A percentile compares a stretch with the other conserved stretches of the same genome.
phyloP scores from a whole-genome alignment of 2,113 vertebrate genomes.

The Cyphomyrus plagiostoma region DNA sequence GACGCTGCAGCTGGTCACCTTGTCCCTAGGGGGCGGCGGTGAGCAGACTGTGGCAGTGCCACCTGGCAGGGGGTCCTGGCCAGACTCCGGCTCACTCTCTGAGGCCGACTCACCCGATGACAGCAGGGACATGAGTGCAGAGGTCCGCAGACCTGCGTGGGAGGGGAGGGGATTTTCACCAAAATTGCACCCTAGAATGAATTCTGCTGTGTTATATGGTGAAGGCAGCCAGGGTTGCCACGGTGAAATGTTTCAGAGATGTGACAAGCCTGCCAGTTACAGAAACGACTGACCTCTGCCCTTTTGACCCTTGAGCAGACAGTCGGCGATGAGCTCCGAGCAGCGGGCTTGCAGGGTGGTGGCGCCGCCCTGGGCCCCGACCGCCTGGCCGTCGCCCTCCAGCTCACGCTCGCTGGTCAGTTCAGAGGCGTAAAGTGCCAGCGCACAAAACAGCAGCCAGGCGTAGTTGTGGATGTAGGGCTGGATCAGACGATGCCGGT shows the following conservation, averaged over 20 bases:
- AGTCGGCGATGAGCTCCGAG: constrained; percentile 83
- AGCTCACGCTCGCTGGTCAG: constrained; percentile 63
- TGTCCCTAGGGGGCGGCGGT: constrained; percentile 52
- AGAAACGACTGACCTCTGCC: constrained; percentile 70
- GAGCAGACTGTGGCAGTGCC: constrained; percentile 63
- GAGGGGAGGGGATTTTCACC: no score
- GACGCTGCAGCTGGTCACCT: constrained; percentile 38
- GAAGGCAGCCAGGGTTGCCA: neutral
- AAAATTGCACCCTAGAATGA: neutral
- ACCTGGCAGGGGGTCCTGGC: constrained; percentile 56
- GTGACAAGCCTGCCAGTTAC: neutral
- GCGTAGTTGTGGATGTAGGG: constrained; percentile 96
- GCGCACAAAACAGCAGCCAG: constrained; percentile 86
- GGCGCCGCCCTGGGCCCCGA: constrained; percentile 51
- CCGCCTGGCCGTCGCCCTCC: constrained; percentile 62
- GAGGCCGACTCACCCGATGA: constrained; percentile 67
- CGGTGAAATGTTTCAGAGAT: neutral
- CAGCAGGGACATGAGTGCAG: constrained; percentile 77
- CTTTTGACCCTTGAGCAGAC: constrained; percentile 83
- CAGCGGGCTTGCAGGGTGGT: constrained; percentile 68
- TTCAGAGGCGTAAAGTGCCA: constrained; percentile 85
- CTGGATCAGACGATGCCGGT: constrained; percentile 88
- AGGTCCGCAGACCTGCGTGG: constrained; percentile 72
- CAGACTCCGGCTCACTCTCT: constrained; percentile 52
- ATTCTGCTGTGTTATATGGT: neutral